A percentile compares a stretch with the other conserved stretches of the same genome.
These are phyloP conservation scores for Orussus abietinus DNA, from an alignment of 1,140 invertebrate species.

Conservation along the genomic window DNA sequence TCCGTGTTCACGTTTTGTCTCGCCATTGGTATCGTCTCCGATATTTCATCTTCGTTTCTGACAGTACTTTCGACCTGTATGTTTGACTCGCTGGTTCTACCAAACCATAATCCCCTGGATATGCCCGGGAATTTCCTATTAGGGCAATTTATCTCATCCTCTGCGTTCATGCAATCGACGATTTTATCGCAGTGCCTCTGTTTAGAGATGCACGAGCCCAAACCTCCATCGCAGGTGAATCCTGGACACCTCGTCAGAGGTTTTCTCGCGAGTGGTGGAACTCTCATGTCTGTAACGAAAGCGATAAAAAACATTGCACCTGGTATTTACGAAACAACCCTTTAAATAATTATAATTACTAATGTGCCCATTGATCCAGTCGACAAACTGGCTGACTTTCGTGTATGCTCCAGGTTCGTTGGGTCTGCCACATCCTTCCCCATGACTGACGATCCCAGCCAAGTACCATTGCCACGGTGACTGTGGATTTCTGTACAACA, in stretches of 20 bases:
- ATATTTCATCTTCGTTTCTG: slow-evolving; percentile 25
- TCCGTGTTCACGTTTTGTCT: too few relatives aligned
- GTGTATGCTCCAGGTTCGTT: slow-evolving; percentile 81
- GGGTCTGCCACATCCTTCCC: slow-evolving; percentile 73
- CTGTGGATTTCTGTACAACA: slow-evolving; percentile 51
- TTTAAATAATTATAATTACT: slow-evolving; percentile 31
- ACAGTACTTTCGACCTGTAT: not conserved
- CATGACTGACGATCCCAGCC: slow-evolving; percentile 75
- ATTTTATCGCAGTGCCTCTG: slow-evolving; percentile 64
- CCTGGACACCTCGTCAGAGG: slow-evolving; percentile 66
- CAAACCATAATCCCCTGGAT: not conserved
- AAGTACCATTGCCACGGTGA: slow-evolving; percentile 66
- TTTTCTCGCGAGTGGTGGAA: slow-evolving; percentile 26
- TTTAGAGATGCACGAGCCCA: slow-evolving; percentile 63
- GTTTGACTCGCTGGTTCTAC: not conserved
- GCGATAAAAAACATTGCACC: not conserved
- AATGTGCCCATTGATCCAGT: slow-evolving; percentile 67
- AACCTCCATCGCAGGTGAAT: slow-evolving; percentile 60
- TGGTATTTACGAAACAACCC: not conserved
- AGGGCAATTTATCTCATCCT: slow-evolving; percentile 69
- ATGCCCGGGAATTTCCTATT: too few relatives aligned
- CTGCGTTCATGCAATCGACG: slow-evolving; percentile 70
- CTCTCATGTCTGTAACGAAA: not conserved
- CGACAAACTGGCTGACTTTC: slow-evolving; percentile 64
- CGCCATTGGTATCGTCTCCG: too few relatives aligned